phyloP scores from a whole-genome alignment of 2,888 invertebrate species.

The Drosophila kanekoi region DNA sequence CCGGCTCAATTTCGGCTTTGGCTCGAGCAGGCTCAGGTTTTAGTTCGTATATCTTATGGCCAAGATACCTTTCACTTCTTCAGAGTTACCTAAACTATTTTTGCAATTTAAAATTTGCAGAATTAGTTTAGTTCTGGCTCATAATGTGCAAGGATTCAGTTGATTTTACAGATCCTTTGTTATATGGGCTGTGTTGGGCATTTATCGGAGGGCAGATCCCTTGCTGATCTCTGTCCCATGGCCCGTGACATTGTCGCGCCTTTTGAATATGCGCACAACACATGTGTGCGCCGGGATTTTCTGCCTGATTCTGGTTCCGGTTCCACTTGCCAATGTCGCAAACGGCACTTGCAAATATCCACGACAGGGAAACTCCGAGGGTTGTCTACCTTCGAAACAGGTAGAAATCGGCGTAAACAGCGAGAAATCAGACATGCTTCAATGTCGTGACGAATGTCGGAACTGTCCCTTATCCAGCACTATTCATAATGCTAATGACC shows the following conservation, averaged over 20 bases:
- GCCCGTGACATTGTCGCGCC: conserved; percentile 61
- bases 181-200: conserved; percentile 4
- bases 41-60: too few relatives aligned
- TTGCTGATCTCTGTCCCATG: conserved; percentile 29
- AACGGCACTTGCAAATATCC: conserved; percentile 62
- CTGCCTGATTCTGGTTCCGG: conserved; percentile 36
- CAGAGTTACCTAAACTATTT: background rate
- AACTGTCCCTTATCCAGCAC: conserved; percentile 20
- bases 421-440: conserved; percentile 63
- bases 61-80: background rate
- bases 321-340: conserved; percentile 40
- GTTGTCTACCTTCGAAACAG: conserved; percentile 43
- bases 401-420: conserved; percentile 56
- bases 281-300: conserved; percentile 33
- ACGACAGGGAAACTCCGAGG: conserved; percentile 40
- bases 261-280: conserved; percentile 27
- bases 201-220: conserved; percentile 14
- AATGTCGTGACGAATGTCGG: conserved; percentile 46
- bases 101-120: background rate
- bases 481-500: conserved; percentile 58
- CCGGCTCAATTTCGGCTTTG: too few relatives aligned
- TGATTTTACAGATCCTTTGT: conserved; percentile 6
- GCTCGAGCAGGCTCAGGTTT: too few relatives aligned
- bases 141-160: conserved; percentile 27
- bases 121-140: conserved; percentile 38